These are phyloP conservation scores for Harpagifer antarcticus DNA, from an alignment of 2,797 vertebrate genomes.

Conservation along the genomic window DNA sequence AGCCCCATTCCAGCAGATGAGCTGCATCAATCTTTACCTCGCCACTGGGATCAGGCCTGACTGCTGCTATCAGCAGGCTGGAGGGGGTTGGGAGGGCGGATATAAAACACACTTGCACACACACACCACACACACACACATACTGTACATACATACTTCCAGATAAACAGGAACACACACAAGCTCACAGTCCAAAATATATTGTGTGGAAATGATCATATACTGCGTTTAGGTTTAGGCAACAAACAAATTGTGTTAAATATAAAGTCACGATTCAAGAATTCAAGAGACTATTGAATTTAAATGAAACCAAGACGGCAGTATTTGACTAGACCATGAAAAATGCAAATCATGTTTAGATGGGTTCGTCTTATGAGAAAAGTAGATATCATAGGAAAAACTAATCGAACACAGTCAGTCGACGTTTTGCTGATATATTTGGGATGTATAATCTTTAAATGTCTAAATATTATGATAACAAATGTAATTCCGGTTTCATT, in stretches of 20 bases:
- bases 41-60: slow-evolving; percentile 65
- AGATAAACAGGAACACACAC: slow-evolving; percentile 21
- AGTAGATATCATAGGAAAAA: not conserved
- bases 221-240: not conserved
- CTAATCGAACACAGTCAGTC: not conserved
- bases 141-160: slow-evolving; percentile 10
- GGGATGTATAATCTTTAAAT: no score
- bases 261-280: no score
- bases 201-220: not conserved
- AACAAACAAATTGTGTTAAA: not conserved
- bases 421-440: no score
- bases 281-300: not conserved
- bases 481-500: no score
- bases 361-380: not conserved
- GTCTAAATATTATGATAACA: not conserved
- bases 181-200: not conserved
- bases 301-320: not conserved
- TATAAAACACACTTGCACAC: slow-evolving; percentile 36
- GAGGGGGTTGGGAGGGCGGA: slow-evolving; percentile 15
- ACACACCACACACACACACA: not conserved
- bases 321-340: not conserved
- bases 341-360: not conserved
- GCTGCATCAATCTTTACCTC: slow-evolving; percentile 81
- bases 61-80: slow-evolving; percentile 53
- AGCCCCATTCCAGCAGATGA: slow-evolving; percentile 81